phyloP scores from a whole-genome alignment of 2,888 invertebrate genomes.

The Cremastobaeus sp. region DNA sequence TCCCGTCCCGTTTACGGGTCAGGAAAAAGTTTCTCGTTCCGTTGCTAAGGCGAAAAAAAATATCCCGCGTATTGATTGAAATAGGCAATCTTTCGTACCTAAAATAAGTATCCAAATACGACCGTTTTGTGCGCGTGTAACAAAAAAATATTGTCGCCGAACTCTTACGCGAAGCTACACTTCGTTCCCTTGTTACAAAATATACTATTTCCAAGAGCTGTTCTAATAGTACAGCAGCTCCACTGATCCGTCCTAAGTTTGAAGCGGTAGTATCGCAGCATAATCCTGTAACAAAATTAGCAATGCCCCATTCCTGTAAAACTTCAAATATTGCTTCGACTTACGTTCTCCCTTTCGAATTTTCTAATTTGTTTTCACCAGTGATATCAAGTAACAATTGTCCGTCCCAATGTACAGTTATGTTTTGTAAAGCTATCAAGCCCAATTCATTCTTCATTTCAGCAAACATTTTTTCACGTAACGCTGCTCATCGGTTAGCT shows the following conservation, averaged over 20 bases:
- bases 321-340: conserved; percentile 15
- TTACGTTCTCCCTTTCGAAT: conserved; percentile 17
- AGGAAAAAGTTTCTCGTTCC: no score
- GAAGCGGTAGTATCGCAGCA: conserved; percentile 22
- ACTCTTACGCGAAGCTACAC: no score
- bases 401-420: conserved; percentile 18
- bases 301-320: conserved; percentile 24
- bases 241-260: conserved; percentile 32
- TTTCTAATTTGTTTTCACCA: conserved; percentile 11
- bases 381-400: conserved; percentile 5
- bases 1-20: no score
- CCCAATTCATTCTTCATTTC: conserved; percentile 15
- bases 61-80: no score
- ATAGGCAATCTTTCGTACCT: no score
- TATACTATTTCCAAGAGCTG: conserved; percentile 20
- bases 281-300: conserved; percentile 22
- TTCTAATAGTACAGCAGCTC: conserved; percentile 24
- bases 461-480: not conserved
- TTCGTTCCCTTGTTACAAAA: no score
- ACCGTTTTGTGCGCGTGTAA: no score
- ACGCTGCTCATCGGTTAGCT: no score
- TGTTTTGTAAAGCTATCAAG: conserved; percentile 8
- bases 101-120: no score
- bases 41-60: no score
- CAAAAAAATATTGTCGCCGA: no score